A percentile compares a stretch with the other conserved stretches of the same genome.
Conservation (phyloP, 2,888 invertebrate genomes). For the Netelia virgata region DNA sequence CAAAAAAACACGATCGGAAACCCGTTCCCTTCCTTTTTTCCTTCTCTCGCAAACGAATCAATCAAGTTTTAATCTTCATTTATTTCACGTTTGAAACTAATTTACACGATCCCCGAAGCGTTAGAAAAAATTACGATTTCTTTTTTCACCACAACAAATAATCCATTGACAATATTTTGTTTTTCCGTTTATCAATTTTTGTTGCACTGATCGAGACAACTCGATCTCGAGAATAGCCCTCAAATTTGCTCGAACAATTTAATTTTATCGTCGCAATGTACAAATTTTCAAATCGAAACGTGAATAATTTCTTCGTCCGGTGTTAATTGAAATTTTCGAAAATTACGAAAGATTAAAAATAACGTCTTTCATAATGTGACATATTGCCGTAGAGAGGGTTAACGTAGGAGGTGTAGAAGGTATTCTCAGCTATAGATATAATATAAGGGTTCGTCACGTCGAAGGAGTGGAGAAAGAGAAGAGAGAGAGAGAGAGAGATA, state of each 20-base stretch:
- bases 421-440: constrained; percentile 39
- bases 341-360: constrained; percentile 40
- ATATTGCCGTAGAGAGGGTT: constrained; percentile 34
- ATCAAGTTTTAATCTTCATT: neutral
- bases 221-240: no score
- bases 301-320: no score
- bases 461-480: neutral
- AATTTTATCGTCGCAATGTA: no score
- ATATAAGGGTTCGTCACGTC: constrained; percentile 19
- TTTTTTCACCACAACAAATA: no score
- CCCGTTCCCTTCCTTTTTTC: neutral
- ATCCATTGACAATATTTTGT: no score
- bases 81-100: neutral
- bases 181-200: no score
- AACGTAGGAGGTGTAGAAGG: constrained; percentile 51
- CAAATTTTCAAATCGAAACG: neutral
- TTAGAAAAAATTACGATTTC: no score
- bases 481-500: constrained; percentile 33
- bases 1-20: constrained; percentile 17
- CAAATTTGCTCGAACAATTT: no score
- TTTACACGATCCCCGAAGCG: no score
- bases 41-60: neutral
- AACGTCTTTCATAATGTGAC: constrained; percentile 49
- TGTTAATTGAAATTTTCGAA: neutral
- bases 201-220: no score